These are phyloP conservation scores for Noctua fimbriata DNA, from an alignment of 2,888 invertebrate genomes.

Conservation along the genomic window DNA sequence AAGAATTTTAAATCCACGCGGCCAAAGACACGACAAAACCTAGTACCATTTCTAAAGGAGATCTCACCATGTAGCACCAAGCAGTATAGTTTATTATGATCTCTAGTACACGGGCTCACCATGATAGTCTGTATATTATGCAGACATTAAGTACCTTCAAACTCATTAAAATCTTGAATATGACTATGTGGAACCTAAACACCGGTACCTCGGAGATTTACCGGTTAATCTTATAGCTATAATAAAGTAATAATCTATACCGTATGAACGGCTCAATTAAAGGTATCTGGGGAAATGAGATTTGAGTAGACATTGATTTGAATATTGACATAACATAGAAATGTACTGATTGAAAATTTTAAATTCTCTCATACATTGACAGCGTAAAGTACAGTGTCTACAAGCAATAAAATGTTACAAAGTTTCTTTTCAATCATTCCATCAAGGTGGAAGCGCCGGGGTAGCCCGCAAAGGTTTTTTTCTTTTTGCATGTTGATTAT, in stretches of 20 bases:
- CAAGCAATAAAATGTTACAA: background rate
- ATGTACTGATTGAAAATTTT: background rate
- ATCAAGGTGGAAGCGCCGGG: too few relatives aligned
- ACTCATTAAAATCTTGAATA: slow-evolving; percentile 54
- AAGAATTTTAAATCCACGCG: background rate
- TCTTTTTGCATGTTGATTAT: too few relatives aligned
- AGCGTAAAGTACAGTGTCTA: background rate
- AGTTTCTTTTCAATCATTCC: background rate
- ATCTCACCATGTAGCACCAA: slow-evolving; percentile 2
- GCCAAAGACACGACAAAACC: background rate
- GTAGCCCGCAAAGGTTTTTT: too few relatives aligned
- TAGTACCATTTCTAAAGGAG: slow-evolving; percentile 20
- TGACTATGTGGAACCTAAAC: slow-evolving; percentile 48
- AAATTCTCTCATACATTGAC: background rate
- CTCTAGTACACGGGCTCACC: slow-evolving; percentile 21
- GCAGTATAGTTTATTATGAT: slow-evolving; percentile 22
- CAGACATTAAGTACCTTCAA: slow-evolving; percentile 49
- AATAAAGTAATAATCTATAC: slow-evolving; percentile 19
- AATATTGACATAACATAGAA: background rate
- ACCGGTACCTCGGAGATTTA: slow-evolving; percentile 41
- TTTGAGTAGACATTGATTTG: background rate
- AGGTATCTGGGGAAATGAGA: background rate
- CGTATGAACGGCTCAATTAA: slow-evolving; percentile 27
- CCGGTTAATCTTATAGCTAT: slow-evolving; percentile 28
- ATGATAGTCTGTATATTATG: slow-evolving; percentile 55